A percentile compares a stretch with the other conserved stretches of the same genome.
These are phyloP conservation scores for Pammene aurita DNA, from an alignment of 2,888 invertebrate genomes.

Conservation along the genomic window DNA sequence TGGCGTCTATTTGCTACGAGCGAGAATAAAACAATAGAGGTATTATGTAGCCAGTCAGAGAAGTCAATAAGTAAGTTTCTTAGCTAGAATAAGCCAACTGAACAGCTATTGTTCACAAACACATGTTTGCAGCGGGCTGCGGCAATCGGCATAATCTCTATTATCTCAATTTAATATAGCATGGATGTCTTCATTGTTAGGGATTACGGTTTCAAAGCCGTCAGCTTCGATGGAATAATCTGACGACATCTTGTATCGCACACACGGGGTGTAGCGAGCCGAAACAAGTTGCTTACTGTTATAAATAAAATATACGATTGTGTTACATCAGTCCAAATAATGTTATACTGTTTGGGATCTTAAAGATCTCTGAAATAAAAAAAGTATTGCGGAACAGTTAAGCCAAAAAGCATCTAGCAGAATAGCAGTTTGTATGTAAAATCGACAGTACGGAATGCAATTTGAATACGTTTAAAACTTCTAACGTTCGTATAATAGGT, in stretches of 20 bases:
- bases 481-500: conserved; percentile 41
- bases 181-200: conserved; percentile 54
- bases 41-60: conserved; percentile 42
- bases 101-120: conserved; percentile 53
- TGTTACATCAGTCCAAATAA: not conserved
- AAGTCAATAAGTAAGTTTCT: conserved; percentile 57
- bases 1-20: conserved; percentile 7
- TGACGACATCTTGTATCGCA: conserved; percentile 35
- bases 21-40: conserved; percentile 30
- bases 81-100: conserved; percentile 54
- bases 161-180: conserved; percentile 57
- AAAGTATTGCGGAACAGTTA: not conserved
- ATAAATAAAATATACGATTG: conserved; percentile 3
- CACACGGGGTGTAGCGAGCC: conserved; percentile 8
- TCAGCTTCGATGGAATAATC: conserved; percentile 52
- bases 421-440: conserved; percentile 40
- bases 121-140: conserved; percentile 40
- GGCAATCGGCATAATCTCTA: conserved; percentile 53
- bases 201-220: conserved; percentile 54
- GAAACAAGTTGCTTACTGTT: not conserved
- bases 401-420: conserved; percentile 18
- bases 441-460: conserved; percentile 38
- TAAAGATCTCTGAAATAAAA: no score
- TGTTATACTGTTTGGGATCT: no score
- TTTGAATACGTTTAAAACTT: conserved; percentile 42